phyloP scores from a whole-genome alignment of 2,888 invertebrate genomes.

The Troglohyphantes excavatus region DNA sequence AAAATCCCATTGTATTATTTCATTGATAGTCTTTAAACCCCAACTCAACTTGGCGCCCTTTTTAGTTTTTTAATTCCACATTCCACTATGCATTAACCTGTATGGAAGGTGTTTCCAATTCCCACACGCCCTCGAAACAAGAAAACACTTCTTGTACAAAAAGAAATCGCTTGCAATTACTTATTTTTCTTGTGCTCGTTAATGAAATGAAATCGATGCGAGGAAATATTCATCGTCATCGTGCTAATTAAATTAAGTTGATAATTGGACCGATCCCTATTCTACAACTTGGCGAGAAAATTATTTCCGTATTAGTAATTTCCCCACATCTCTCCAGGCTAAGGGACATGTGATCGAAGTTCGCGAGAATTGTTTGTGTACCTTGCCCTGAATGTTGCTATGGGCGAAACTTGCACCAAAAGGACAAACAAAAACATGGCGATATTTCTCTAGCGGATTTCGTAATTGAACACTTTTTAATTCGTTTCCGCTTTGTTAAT shows the following conservation, averaged over 20 bases:
- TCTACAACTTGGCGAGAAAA: conserved; percentile 18
- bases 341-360: conserved; percentile 31
- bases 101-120: background rate
- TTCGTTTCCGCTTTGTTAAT: background rate
- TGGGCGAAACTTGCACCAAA: background rate
- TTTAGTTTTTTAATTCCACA: background rate
- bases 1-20: too few relatives aligned
- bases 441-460: background rate
- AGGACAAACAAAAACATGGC: background rate
- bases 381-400: conserved; percentile 19
- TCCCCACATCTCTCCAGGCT: conserved; percentile 32
- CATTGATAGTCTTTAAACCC: background rate
- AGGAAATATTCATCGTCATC: background rate
- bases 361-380: conserved; percentile 34
- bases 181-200: conserved; percentile 7
- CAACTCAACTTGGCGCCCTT: background rate
- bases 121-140: background rate
- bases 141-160: background rate
- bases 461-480: background rate
- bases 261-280: conserved; percentile 37
- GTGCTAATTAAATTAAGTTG: conserved; percentile 40
- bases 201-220: conserved; percentile 20
- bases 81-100: background rate
- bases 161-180: background rate
- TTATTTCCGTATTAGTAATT: conserved; percentile 48